Evolutionary conservation across 2,888 invertebrate species (phyloP), one percentile per base, ranked within the genome.

Genomic region (Acleris holmiana): DNA sequence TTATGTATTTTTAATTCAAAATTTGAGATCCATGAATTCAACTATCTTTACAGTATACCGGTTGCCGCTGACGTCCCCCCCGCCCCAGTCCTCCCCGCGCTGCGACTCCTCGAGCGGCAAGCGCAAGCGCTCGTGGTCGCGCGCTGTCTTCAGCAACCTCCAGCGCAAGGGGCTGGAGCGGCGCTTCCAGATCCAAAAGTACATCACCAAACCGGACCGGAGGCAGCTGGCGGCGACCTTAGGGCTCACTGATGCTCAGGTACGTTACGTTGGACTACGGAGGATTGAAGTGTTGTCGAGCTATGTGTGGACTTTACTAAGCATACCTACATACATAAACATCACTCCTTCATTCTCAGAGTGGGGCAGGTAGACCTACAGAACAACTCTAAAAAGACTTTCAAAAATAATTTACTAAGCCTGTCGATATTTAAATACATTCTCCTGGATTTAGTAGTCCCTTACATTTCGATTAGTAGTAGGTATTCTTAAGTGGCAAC

Each of bases 81-180:
- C 84, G 35, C 90, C 88, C n/a, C 85, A 87, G 64, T 75, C 86
- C 8, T 78, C 86, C 61, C 83, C 87, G 17, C 93, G 89, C 65
- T 92, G 90, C 76, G 85, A 91, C 71, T 93, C 93, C 81, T 94
- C 92, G 5, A 88, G 84, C 61, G 88, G 94, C 40, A 96, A 98
- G 79, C 90, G 98, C 66, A 98, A 98, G 82, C 94, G 98, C 25
- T 98, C 98, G 0, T 99, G 98, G 98, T 98, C 98, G 0, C 93
- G 98, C 57, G 98, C 98, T 0, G 98, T 99, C 0, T 99, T 99
- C 84, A 98, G 98, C 78, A 98, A 98, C 81, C 93, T 98, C 3
- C 98, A 99, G 83, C 89, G 98, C n/a, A 98, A 98, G 83, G 98
- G 98, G 0, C 89, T 99, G 61, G 98, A 99, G 88, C 94, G 97